Base-by-base conservation (phyloP, 2,888 invertebrate genomes). In the Eremobia ochroleuca region DNA sequence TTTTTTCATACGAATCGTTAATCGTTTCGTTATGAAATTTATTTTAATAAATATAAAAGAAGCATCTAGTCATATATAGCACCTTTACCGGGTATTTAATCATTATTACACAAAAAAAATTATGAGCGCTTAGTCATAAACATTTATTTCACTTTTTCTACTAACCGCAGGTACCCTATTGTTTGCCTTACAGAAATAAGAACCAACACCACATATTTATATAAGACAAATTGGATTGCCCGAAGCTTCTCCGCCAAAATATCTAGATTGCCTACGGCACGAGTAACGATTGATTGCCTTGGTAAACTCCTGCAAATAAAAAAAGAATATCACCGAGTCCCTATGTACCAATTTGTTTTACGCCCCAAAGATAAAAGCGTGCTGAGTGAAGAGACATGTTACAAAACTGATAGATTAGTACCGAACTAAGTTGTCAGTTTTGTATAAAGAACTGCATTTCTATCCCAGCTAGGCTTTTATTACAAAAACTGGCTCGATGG, bases 271-370 rank as follows among this genome's bases (percentile, higher is more conserved):
- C 61, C 31, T 18, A 8, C 15, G 25, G 62, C 5, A 31, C 28
- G 34, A 43, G 28, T 25, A 25, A 43, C 67, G 61, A 77, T 75
- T 82, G 72, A 82, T 79, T 83, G 37, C 73, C 34, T 62, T 37
- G 25, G 40, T 31, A 64, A 73, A 81, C 31, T 83, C 64, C 73
- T 71, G 37, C 6, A 65, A 77, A 77, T 78, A 68, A 77, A 78
- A 69, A 31, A 15, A 21, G 13, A 4, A 25, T 70, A 18, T 78
- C 76, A 46, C 76, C 68, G n/a, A 49, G 49, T 31, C 78, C 71
- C 58, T 71, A 77, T n/a, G 31, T 58, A 76, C 70, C 81, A 84
- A 81, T 83, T 88, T 85, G 66, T 77, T 67, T 79, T 72, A 82
- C 66, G 76, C 76, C 69, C 58, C 64, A 28, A 34, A 66, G 66